phyloP scores from a whole-genome alignment of 1,140 invertebrate genomes.

The Adelges cooleyi region DNA sequence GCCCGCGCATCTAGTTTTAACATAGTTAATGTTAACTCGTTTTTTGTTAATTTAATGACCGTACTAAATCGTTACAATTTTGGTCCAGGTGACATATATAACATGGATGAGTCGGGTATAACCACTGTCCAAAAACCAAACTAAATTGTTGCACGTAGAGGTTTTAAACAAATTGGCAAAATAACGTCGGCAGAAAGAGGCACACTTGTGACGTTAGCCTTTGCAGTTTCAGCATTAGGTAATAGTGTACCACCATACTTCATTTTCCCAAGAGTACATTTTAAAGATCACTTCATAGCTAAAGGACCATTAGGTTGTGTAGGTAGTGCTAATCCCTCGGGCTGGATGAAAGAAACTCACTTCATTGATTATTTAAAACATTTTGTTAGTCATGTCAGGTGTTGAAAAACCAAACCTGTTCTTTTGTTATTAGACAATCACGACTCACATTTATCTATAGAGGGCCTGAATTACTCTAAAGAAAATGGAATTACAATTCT shows the following conservation, averaged over 20 bases:
- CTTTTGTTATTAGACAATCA: constrained; percentile 30
- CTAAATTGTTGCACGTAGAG: constrained; percentile 36
- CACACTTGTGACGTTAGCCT: constrained; percentile 38
- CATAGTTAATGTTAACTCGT: too few relatives aligned
- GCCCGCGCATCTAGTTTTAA: too few relatives aligned
- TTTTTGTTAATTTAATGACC: too few relatives aligned
- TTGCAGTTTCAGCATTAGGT: constrained; percentile 37
- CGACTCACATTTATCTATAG: constrained; percentile 30
- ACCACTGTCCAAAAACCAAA: constrained; percentile 40
- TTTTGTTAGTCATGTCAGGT: constrained; percentile 8
- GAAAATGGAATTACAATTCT: background rate
- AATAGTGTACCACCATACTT: constrained; percentile 38
- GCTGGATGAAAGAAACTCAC: constrained; percentile 38
- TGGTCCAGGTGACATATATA: constrained; percentile 38
- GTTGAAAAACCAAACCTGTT: background rate
- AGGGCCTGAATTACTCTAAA: background rate
- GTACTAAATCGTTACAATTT: too few relatives aligned
- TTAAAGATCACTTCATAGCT: constrained; percentile 40
- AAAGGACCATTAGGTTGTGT: constrained; percentile 37
- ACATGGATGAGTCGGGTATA: constrained; percentile 40
- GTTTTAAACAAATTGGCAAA: constrained; percentile 40
- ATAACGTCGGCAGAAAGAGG: constrained; percentile 40
- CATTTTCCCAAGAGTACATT: constrained; percentile 38
- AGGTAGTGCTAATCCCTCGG: constrained; percentile 37
- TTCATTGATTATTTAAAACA: constrained; percentile 32